phyloP scores from a whole-genome alignment of 1,140 invertebrate species.

The Drosophila yakuba region DNA sequence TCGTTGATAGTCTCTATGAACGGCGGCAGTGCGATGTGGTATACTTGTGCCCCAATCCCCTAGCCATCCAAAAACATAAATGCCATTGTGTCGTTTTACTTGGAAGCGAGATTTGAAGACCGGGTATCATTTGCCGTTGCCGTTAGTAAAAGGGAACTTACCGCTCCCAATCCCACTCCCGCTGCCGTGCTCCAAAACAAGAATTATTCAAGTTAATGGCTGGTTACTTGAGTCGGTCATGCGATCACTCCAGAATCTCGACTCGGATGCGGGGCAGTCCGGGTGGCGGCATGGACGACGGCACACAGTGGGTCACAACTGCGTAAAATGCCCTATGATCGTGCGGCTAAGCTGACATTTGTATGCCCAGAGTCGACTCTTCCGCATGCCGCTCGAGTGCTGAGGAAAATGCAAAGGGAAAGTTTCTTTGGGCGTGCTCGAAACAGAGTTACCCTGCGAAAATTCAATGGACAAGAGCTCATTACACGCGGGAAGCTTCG shows the following conservation, averaged over 20 bases:
- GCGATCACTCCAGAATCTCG: slow-evolving; percentile 30
- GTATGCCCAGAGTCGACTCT: slow-evolving; percentile 63
- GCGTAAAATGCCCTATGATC: slow-evolving; percentile 51
- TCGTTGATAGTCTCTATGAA: slow-evolving; percentile 46
- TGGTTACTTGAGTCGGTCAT: slow-evolving; percentile 56
- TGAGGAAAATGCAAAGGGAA: slow-evolving; percentile 33
- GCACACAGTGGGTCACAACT: slow-evolving; percentile 56
- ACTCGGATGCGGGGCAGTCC: background rate
- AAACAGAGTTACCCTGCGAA: slow-evolving; percentile 29
- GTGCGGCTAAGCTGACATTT: slow-evolving; percentile 59
- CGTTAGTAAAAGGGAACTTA: slow-evolving; percentile 26
- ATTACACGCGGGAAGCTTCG: too few species aligned
- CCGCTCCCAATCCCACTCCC: background rate
- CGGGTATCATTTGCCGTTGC: slow-evolving; percentile 58
- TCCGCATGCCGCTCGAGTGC: slow-evolving; percentile 47
- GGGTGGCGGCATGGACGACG: background rate
- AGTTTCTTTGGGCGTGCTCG: slow-evolving; percentile 13
- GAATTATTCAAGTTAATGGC: slow-evolving; percentile 54
- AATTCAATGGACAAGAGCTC: background rate
- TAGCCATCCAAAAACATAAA: slow-evolving; percentile 1
- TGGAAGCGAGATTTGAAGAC: slow-evolving; percentile 32
- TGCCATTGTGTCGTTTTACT: slow-evolving; percentile 45
- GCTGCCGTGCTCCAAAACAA: slow-evolving; percentile 7
- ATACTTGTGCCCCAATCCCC: slow-evolving; percentile 18
- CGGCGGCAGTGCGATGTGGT: too few species aligned